Evolutionary conservation across 2,113 vertebrate species (phyloP).

Genomic region (Tursiops truncatus): DNA sequence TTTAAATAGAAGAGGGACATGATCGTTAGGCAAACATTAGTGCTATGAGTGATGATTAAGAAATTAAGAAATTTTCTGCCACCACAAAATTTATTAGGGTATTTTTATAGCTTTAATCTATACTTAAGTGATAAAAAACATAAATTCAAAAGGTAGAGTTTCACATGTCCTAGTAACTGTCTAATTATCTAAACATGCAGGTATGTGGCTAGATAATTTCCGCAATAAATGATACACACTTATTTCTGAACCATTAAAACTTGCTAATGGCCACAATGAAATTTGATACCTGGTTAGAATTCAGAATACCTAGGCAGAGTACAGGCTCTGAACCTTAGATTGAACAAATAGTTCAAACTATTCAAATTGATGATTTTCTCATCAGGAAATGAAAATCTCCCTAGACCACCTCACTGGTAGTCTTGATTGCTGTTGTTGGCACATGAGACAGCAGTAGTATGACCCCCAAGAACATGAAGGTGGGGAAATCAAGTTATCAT

Average conservation of each 20-base stretch:
- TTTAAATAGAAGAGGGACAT: neutral
- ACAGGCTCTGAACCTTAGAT: neutral
- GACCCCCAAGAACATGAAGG: neutral
- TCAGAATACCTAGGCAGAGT: neutral
- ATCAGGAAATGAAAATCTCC: neutral
- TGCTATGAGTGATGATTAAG: neutral
- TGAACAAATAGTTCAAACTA: neutral
- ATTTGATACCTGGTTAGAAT: neutral
- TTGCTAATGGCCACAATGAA: neutral
- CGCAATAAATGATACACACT: neutral
- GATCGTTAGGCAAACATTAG: neutral
- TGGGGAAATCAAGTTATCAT: neutral
- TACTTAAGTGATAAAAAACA: constrained; percentile 10
- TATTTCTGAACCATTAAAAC: neutral
- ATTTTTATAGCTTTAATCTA: constrained; percentile 21
- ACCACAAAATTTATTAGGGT: neutral
- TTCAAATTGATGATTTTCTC: constrained; percentile 40
- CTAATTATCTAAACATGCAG: neutral
- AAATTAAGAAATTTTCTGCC: neutral
- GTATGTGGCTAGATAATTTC: neutral
- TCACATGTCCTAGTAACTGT: neutral
- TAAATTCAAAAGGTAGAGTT: neutral
- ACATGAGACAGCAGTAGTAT: neutral
- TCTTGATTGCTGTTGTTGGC: neutral
- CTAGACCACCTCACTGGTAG: neutral